Conservation (phyloP, 2,113 vertebrate genomes). For the Ailuropoda melanoleuca region DNA sequence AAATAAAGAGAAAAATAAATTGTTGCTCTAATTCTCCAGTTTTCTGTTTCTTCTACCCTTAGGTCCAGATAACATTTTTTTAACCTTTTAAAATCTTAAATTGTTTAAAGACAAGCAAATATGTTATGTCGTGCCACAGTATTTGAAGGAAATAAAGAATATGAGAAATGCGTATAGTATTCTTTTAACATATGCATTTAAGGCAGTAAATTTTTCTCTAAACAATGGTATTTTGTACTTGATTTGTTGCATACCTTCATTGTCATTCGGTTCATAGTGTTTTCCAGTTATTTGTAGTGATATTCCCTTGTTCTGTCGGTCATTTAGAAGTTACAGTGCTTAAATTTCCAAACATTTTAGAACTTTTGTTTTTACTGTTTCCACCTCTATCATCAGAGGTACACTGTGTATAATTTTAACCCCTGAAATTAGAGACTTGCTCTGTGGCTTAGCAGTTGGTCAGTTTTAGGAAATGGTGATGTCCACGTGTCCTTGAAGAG, state of each 20-base stretch:
- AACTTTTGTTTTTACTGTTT: background rate
- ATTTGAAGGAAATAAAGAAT: conserved; percentile 2
- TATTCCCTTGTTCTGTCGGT: background rate
- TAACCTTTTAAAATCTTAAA: conserved; percentile 10
- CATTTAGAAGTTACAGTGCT: background rate
- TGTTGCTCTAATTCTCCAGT: background rate
- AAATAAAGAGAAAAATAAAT: background rate
- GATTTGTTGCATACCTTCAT: background rate
- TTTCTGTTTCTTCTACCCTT: background rate
- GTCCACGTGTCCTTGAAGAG: background rate
- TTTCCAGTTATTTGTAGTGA: background rate
- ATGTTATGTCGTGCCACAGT: background rate
- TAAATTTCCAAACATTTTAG: background rate
- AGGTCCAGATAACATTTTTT: background rate
- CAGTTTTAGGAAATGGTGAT: background rate
- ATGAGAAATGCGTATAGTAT: background rate
- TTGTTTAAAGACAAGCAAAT: conserved; percentile 22
- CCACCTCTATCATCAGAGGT: background rate
- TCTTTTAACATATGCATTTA: background rate
- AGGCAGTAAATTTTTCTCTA: background rate
- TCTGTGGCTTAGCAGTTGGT: background rate
- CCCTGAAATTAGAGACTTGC: background rate
- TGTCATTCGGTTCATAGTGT: background rate
- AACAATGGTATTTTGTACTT: background rate
- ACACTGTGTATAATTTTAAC: background rate